Percentiles rank a stretch among this genome's conserved stretches.
Conservation (phyloP, 2,888 invertebrate species). For the Acronicta aceris region DNA sequence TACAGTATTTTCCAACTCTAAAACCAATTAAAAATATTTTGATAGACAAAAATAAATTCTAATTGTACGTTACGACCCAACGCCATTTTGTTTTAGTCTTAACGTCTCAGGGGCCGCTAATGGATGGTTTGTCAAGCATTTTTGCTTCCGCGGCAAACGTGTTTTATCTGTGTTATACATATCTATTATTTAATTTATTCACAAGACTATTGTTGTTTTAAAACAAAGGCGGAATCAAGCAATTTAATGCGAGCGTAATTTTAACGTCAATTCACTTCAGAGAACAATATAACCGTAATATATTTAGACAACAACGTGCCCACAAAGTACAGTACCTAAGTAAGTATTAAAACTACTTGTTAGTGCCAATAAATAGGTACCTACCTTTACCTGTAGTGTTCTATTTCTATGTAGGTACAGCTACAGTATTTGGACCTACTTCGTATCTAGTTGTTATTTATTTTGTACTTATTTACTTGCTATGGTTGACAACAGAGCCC, state of each 20-base stretch:
- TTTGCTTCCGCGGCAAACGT: constrained; percentile 72
- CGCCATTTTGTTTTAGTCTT: constrained; percentile 72
- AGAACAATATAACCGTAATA: too few relatives aligned
- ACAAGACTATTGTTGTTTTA: constrained; percentile 65
- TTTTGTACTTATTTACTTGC: too few relatives aligned
- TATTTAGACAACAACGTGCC: too few relatives aligned
- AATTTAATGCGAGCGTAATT: constrained; percentile 53
- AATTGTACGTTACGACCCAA: constrained; percentile 71
- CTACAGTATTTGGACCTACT: neutral
- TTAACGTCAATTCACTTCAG: too few relatives aligned
- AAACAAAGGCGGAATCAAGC: constrained; percentile 66
- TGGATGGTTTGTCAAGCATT: constrained; percentile 81
- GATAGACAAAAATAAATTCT: constrained; percentile 85
- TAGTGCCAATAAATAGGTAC: too few relatives aligned
- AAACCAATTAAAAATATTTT: constrained; percentile 88
- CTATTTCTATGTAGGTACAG: too few relatives aligned
- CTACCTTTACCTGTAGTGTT: too few relatives aligned
- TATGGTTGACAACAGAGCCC: too few relatives aligned
- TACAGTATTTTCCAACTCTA: constrained; percentile 83
- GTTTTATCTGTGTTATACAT: constrained; percentile 64
- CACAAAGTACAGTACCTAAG: neutral
- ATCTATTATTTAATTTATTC: constrained; percentile 71
- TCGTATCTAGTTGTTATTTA: too few relatives aligned
- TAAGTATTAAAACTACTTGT: too few relatives aligned
- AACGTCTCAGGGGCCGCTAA: constrained; percentile 69